Base-by-base conservation (phyloP, 2,113 vertebrate genomes). In the Anser brachyrhynchus region DNA sequence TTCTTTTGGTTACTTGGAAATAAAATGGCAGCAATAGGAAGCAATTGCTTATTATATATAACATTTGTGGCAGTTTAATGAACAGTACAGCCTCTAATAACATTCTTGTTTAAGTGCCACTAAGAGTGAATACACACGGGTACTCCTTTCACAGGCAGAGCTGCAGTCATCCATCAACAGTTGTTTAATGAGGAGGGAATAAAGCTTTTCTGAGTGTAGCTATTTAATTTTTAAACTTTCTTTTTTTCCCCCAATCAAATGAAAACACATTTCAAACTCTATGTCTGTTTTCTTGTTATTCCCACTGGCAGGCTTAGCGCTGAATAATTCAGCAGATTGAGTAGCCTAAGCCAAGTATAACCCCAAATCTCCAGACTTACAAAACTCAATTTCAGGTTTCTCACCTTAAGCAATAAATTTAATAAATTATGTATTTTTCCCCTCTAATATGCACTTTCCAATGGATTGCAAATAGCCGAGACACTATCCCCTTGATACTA, bases 351-450 rank as follows among this genome's bases (percentile, higher is more conserved):
- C 93, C 75, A 83, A 97, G 84, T 94, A 95, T 81, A 96, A 97
- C 79, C 92, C 89, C 44, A 97, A 95, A 91, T 96, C 89, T 59
- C 75, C 58, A 96, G 74, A 89, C 87, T 95, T 96, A 90, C 35
- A 95, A 97, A 97, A 95, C 77, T 94, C 94, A 86, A 97, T 97
- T 97, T 97, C 90, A 97, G 97, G 71, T 88, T 96, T 97, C 89
- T 97, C 72, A 96, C 94, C 94, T 97, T 97, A 97, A 98, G 97
- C 90, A 90, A 91, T 89, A 66, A 70, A 92, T 95, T 95, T 95
- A 93, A 97, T 98, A 97, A 98, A 98, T 98, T 97, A 97, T 98
- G 79, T 81, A 97, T 96, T 96, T 96, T 97, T 88, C 55, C 12
- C 18, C 84, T 84, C 74, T 93, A 95, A 94, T 96, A 93, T 66